Base-by-base conservation (phyloP, 2,888 invertebrate species). In the Lasioglossum oenotherae region DNA sequence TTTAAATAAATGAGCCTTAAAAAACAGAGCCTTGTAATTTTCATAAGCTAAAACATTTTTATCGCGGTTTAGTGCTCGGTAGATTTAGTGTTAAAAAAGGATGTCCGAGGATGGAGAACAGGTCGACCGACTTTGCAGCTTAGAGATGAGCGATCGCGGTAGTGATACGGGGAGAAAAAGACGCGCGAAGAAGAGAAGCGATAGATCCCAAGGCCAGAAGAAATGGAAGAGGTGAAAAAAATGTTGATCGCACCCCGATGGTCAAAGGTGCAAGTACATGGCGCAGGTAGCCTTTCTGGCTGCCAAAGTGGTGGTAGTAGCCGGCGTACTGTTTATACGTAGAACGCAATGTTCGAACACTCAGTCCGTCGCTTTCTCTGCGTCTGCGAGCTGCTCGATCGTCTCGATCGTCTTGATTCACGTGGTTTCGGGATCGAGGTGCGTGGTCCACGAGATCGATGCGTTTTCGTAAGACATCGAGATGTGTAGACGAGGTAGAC, bases 291-390 rank as follows among this genome's bases (percentile, higher is more conserved):
- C 31, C 64, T 81, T 74, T 67, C 82, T 41, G 49, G 49, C 31
- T 73, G 64, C 31, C 73, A 83, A 82, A 74, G 90, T 92, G 92
- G 93, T 93, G 93, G 93, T 90, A 93, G 88, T 82, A 92, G 88
- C 64, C 64, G 64, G 64, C 87, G 93, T 87, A 91, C 91, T 92
- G 91, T 94, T 94, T 94, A 94, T 95, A 94, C 93, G 93, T 86
- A 91, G 91, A 92, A 91, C 92, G 88, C 90, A 89, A 93, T 92
- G 92, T 89, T 92, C 90, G 88, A 91, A 92, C 92, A 91, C 91
- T 93, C 95, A 94, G 95, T 95, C 94, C 93, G 92, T 93, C 93
- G 92, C 95, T 95, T 95, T 95, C 95, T 92, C 95, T 92, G 93
- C 85, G 91, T 88, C 91, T 88, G 92, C 85, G 87, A 92, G 90